phyloP scores from a whole-genome alignment of 2,797 vertebrate species.

The Sebastes steindachneri region DNA sequence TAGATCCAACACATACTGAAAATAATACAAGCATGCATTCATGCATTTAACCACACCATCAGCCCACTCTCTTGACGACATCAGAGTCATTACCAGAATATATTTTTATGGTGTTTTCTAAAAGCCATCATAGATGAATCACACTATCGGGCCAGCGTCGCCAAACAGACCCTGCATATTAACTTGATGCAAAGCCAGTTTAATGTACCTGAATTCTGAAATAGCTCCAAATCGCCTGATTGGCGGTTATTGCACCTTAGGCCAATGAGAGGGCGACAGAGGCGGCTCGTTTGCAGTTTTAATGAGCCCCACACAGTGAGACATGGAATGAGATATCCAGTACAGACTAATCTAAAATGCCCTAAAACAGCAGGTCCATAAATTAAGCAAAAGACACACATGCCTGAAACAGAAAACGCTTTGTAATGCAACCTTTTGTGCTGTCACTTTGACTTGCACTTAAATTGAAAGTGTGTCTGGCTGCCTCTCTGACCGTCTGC shows the following conservation, averaged over 20 bases:
- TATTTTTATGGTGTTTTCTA: conserved; percentile 80
- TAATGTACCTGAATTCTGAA: conserved; percentile 81
- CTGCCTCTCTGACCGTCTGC: conserved; percentile 34
- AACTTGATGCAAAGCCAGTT: conserved; percentile 73
- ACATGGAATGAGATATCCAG: conserved; percentile 86
- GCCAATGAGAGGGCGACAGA: conserved; percentile 83
- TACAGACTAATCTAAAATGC: conserved; percentile 85
- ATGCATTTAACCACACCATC: conserved; percentile 82
- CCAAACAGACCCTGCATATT: conserved; percentile 69
- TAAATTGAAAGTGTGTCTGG: conserved; percentile 37
- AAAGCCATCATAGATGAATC: conserved; percentile 76
- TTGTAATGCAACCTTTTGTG: conserved; percentile 72
- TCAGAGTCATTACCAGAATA: conserved; percentile 76
- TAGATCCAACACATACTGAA: conserved; percentile 79
- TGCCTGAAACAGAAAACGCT: conserved; percentile 80
- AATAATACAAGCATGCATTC: conserved; percentile 80
- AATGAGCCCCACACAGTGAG: conserved; percentile 85
- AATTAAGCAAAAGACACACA: conserved; percentile 90
- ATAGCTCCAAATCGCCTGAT: conserved; percentile 77
- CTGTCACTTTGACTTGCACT: conserved; percentile 65
- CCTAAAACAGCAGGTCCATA: conserved; percentile 83
- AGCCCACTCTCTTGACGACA: conserved; percentile 73
- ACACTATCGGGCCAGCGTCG: conserved; percentile 57
- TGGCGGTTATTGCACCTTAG: conserved; percentile 86
- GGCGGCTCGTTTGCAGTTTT: conserved; percentile 66